These are phyloP conservation scores for Notospermus geniculatus DNA, from an alignment of 1,140 invertebrate genomes.

Conservation along the genomic window DNA sequence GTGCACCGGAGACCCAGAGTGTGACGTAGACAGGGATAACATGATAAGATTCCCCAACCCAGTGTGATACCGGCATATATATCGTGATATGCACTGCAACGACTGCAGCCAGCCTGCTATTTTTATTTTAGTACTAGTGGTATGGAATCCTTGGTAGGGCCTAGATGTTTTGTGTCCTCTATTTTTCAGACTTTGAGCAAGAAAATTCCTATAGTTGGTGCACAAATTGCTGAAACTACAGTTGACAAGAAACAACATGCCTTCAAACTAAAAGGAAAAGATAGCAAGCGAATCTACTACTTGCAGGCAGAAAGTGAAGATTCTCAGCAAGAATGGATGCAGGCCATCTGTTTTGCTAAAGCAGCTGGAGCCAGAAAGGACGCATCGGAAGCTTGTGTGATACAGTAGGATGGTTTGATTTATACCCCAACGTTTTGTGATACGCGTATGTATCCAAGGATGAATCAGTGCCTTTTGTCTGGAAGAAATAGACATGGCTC, in stretches of 20 bases:
- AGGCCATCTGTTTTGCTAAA: conserved; percentile 54
- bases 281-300: conserved; percentile 46
- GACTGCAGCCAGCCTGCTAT: no score
- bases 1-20: no score
- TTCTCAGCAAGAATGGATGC: conserved; percentile 52
- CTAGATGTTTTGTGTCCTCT: conserved; percentile 11
- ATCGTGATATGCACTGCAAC: no score
- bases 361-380: conserved; percentile 42
- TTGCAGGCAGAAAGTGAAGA: conserved; percentile 49
- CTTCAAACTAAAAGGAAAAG: conserved; percentile 47
- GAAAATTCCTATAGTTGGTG: conserved; percentile 32
- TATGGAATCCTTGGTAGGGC: no score
- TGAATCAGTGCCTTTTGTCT: no score
- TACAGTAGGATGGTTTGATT: conserved; percentile 34
- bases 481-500: no score
- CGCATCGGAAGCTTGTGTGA: conserved; percentile 47
- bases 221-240: conserved; percentile 48
- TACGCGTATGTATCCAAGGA: no score
- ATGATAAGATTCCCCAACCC: no score
- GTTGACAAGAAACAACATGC: conserved; percentile 50
- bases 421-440: no score
- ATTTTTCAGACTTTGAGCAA: conserved; percentile 8
- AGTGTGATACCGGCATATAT: no score
- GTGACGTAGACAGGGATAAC: no score
- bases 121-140: no score